Conservation (phyloP, 2,113 vertebrate genomes). For the Pygoscelis antarcticus region DNA sequence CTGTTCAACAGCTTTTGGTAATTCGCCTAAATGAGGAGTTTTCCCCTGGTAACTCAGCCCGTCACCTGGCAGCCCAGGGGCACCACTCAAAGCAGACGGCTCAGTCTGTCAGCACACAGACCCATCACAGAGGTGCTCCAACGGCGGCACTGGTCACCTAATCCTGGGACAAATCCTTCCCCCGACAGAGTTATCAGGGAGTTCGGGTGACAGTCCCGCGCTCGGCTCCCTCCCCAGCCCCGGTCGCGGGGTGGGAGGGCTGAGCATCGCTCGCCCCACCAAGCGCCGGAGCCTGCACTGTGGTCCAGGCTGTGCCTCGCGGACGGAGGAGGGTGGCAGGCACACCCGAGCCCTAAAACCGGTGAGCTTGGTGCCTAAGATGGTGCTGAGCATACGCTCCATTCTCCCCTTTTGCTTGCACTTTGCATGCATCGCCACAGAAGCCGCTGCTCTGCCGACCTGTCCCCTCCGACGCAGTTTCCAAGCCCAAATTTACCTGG, state of each 20-base stretch:
- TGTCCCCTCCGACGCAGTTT: rapidly evolving
- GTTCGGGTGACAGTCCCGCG: background rate
- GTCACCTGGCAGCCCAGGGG: background rate
- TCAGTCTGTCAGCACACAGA: background rate
- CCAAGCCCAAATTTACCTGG: background rate
- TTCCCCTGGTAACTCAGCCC: background rate
- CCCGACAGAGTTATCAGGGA: rapidly evolving
- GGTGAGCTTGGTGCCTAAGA: background rate
- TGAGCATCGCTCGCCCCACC: background rate
- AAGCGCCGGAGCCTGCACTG: rapidly evolving
- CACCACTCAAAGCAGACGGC: background rate
- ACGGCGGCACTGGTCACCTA: background rate
- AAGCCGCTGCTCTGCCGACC: background rate
- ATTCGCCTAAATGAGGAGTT: background rate
- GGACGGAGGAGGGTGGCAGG: background rate
- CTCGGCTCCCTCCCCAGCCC: no score
- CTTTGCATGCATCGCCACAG: no score
- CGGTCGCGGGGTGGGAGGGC: background rate
- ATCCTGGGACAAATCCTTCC: background rate
- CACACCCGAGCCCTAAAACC: background rate
- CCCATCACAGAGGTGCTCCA: background rate
- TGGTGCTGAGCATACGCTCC: background rate
- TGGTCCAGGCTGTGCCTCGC: background rate
- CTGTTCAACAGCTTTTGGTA: background rate
- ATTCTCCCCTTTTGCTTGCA: background rate